Conservation (phyloP, 2,797 vertebrate species). For the Silurus lanzhouensis region DNA sequence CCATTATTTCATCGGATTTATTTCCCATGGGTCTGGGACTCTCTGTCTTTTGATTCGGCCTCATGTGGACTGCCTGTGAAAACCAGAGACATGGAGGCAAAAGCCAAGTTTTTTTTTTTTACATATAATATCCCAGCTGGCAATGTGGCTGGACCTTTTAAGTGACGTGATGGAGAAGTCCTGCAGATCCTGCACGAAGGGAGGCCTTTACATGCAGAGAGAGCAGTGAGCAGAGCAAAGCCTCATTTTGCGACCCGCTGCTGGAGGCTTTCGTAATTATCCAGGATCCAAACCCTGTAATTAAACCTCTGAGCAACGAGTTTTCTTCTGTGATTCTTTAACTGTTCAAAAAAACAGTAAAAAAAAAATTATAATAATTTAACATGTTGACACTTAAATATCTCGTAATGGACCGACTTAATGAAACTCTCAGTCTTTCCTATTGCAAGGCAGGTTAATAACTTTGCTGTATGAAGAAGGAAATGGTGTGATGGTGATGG, state of each 20-base stretch:
- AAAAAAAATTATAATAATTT: conserved; percentile 7
- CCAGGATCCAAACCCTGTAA: conserved; percentile 17
- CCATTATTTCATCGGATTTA: conserved; percentile 27
- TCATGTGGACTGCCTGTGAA: not conserved
- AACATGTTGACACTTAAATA: not conserved
- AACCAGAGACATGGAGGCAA: conserved; percentile 6
- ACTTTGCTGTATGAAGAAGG: not conserved
- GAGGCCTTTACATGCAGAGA: conserved; percentile 29
- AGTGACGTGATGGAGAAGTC: not conserved
- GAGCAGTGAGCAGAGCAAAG: conserved; percentile 9
- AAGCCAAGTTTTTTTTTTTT: not conserved
- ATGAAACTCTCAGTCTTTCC: conserved; percentile 23
- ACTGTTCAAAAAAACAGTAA: not conserved
- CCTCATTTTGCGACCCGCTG: conserved; percentile 23
- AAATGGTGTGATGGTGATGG: conserved; percentile 1
- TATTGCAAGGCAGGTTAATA: conserved; percentile 6
- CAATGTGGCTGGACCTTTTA: conserved; percentile 15
- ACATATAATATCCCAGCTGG: not conserved
- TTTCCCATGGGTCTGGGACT: conserved; percentile 22
- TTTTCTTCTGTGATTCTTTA: conserved; percentile 28
- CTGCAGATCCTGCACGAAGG: conserved; percentile 21
- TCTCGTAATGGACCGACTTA: conserved; percentile 11
- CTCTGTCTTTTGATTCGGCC: not conserved
- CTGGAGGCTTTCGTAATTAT: conserved; percentile 38
- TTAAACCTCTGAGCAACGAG: conserved; percentile 30